These are phyloP conservation scores for Pocillopora damicornis DNA, from an alignment of 64 coral and sea anemone genomes.

Conservation along the genomic window DNA sequence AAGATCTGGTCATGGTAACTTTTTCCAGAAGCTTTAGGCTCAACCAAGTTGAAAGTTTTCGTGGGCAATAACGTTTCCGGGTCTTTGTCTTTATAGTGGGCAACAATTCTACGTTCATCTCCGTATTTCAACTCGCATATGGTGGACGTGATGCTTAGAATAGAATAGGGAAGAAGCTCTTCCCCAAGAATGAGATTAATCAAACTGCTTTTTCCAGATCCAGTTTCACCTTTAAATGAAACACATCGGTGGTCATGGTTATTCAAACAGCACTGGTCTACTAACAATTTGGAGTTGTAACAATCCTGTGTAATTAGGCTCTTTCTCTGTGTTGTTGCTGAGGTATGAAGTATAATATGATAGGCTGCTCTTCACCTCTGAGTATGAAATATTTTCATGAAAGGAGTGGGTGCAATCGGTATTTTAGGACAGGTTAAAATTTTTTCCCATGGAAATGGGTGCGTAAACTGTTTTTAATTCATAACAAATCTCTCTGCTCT, in stretches of 20 bases:
- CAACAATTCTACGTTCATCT: background rate
- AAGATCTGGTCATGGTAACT: conserved; percentile 3
- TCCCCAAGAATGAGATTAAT: conserved; percentile 5
- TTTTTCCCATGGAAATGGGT: too few relatives aligned
- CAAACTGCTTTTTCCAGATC: conserved; percentile 23
- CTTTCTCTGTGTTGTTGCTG: too few relatives aligned
- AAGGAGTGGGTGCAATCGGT: too few relatives aligned
- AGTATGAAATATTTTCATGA: too few relatives aligned
- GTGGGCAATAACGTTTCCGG: background rate
- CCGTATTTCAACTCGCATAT: conserved; percentile 31
- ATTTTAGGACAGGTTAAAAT: too few relatives aligned
- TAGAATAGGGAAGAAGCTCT: conserved; percentile 9
- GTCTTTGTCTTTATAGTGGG: conserved; percentile 34
- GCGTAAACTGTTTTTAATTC: too few relatives aligned
- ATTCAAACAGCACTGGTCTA: background rate
- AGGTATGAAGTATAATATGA: too few relatives aligned
- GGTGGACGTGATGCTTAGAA: conserved; percentile 30
- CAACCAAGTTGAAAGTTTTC: background rate
- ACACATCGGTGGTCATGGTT: background rate
- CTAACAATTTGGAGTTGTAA: too few relatives aligned
- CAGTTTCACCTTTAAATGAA: conserved; percentile 6
- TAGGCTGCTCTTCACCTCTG: too few relatives aligned
- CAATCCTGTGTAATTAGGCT: too few relatives aligned
- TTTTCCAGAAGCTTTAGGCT: background rate
- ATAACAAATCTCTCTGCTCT: too few relatives aligned